Evolutionary conservation across 1,140 invertebrate genomes (phyloP).

Genomic region (Holotrichia oblita): DNA sequence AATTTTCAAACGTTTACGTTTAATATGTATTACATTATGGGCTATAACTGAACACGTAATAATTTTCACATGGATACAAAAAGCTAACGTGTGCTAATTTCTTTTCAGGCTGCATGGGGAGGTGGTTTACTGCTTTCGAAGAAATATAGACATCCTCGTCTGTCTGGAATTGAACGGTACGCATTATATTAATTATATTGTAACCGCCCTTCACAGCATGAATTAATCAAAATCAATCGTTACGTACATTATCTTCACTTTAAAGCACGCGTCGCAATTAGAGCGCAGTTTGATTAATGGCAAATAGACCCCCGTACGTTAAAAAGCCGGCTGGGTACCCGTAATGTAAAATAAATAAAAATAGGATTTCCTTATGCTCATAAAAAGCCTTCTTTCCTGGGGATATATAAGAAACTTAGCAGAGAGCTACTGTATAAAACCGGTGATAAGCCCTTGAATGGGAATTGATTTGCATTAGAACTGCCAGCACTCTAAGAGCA

Average conservation of each 20-base stretch:
- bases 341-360: not conserved
- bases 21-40: too few relatives aligned
- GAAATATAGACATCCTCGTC: slow-evolving; percentile 88
- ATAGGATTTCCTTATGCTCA: not conserved
- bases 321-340: too few relatives aligned
- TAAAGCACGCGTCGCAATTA: slow-evolving; percentile 3
- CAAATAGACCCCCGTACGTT: too few relatives aligned
- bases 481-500: slow-evolving; percentile 41
- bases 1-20: too few relatives aligned
- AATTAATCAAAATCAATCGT: not conserved
- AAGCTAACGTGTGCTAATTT: not conserved
- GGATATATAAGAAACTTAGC: slow-evolving; percentile 37
- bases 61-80: not conserved
- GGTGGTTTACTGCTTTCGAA: slow-evolving; percentile 92
- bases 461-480: slow-evolving; percentile 50
- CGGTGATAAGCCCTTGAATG: slow-evolving; percentile 50
- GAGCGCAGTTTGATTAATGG: not conserved
- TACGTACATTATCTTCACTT: not conserved
- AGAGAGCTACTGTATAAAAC: slow-evolving; percentile 33
- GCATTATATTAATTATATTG: slow-evolving; percentile 45
- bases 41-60: too few relatives aligned
- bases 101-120: slow-evolving; percentile 95
- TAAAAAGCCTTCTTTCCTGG: slow-evolving; percentile 8
- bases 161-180: slow-evolving; percentile 93
- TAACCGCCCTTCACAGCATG: not conserved